These are phyloP conservation scores for Bathynomus jamesi DNA, from an alignment of 1,140 invertebrate species.

Conservation along the genomic window DNA sequence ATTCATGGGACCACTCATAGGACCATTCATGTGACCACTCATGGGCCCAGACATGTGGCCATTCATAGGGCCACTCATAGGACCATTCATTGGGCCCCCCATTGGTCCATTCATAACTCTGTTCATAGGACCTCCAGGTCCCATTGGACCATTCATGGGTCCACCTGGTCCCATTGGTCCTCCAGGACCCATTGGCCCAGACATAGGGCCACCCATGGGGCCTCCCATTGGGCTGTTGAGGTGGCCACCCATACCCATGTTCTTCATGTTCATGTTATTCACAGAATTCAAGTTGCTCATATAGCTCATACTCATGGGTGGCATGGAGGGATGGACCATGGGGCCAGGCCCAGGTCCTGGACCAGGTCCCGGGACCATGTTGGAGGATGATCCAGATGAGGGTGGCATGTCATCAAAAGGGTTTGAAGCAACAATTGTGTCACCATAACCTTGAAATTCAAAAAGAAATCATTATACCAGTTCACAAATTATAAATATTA, in stretches of 20 bases:
- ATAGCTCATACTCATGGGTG: constrained; percentile 29
- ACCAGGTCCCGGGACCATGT: constrained; percentile 75
- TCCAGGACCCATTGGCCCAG: constrained; percentile 37
- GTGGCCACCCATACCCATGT: constrained; percentile 29
- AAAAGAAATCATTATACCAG: not conserved
- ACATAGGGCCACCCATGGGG: constrained; percentile 39
- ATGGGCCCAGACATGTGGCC: constrained; percentile 35
- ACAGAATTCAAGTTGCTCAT: constrained; percentile 9
- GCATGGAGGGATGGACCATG: constrained; percentile 30
- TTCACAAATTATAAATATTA: not conserved
- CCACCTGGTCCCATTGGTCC: constrained; percentile 25
- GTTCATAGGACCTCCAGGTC: constrained; percentile 35
- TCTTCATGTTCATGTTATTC: constrained; percentile 29
- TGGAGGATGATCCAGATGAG: constrained; percentile 50
- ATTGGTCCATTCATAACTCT: constrained; percentile 32
- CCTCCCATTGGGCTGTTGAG: constrained; percentile 41
- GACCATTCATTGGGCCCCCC: constrained; percentile 35
- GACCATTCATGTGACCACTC: constrained; percentile 35
- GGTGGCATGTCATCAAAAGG: constrained; percentile 87
- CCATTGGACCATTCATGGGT: constrained; percentile 41
- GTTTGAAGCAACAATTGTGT: constrained; percentile 88
- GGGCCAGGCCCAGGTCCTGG: constrained; percentile 42
- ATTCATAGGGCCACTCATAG: constrained; percentile 27
- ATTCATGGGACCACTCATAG: constrained; percentile 31
- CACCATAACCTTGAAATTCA: constrained; percentile 49